Evolutionary conservation across 2,888 invertebrate genomes (phyloP).

Genomic region (Leucophenga maculata): DNA sequence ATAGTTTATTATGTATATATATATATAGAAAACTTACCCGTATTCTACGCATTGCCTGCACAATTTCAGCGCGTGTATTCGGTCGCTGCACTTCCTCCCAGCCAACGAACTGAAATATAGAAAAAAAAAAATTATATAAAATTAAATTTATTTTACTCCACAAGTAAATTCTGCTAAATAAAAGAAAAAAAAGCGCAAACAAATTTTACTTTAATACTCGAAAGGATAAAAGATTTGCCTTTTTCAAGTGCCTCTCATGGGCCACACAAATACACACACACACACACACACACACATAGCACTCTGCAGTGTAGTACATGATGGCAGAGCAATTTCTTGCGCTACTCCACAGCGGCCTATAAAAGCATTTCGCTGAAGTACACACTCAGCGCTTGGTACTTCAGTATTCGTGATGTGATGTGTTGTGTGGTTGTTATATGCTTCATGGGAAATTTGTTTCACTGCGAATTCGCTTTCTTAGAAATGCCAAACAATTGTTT

Average conservation of each 20-base stretch:
- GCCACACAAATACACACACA: not conserved
- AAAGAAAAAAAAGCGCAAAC: constrained; percentile 12
- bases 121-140: constrained; percentile 41
- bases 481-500: no score
- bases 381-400: no score
- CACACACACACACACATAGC: not conserved
- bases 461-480: no score
- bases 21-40: constrained; percentile 89
- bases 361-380: no score
- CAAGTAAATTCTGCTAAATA: constrained; percentile 13
- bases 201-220: constrained; percentile 9
- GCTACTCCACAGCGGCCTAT: no score
- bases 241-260: not conserved
- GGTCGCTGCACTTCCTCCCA: constrained; percentile 97
- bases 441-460: no score
- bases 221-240: constrained; percentile 1
- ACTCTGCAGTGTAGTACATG: no score
- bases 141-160: constrained; percentile 35
- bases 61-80: constrained; percentile 96
- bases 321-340: no score
- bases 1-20: no score
- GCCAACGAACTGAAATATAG: constrained; percentile 90
- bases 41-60: constrained; percentile 98
- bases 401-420: no score
- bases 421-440: no score